Percentiles rank a stretch among this genome's conserved stretches.
Evolutionary conservation across 2,113 vertebrate species (phyloP).

Genomic region (Limnothrissa miodon): DNA sequence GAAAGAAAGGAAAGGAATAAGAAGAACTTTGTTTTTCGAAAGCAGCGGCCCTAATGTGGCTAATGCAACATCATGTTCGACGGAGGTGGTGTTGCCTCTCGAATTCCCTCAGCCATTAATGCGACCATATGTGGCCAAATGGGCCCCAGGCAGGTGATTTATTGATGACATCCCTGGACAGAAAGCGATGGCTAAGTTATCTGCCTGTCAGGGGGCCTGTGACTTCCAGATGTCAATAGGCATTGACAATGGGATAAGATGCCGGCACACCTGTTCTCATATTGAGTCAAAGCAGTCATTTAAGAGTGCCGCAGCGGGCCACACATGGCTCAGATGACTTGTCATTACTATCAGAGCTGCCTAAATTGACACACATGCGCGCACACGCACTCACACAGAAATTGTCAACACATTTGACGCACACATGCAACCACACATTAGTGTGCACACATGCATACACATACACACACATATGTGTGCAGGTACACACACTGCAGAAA

Average conservation of each 20-base stretch:
- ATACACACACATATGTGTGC: background rate
- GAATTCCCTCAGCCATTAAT: background rate
- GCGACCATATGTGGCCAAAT: background rate
- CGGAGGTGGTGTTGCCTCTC: background rate
- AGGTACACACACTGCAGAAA: background rate
- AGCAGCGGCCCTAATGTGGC: background rate
- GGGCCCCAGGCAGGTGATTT: background rate
- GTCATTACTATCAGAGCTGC: background rate
- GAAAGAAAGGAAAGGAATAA: too few species aligned
- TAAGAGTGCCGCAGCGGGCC: background rate
- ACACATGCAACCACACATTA: background rate
- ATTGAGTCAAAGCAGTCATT: background rate
- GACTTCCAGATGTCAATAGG: conserved; percentile 6
- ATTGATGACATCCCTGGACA: background rate
- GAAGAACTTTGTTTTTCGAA: background rate
- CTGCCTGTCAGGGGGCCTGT: background rate
- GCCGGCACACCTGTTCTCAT: background rate
- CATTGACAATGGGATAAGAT: background rate
- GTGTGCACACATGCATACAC: background rate
- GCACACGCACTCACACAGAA: background rate
- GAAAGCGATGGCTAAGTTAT: background rate
- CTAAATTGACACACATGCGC: background rate
- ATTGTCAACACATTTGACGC: background rate
- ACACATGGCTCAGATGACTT: background rate
- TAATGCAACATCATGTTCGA: background rate